phyloP scores from a whole-genome alignment of 2,113 vertebrate genomes.

The Mesembrinibis cayennensis region DNA sequence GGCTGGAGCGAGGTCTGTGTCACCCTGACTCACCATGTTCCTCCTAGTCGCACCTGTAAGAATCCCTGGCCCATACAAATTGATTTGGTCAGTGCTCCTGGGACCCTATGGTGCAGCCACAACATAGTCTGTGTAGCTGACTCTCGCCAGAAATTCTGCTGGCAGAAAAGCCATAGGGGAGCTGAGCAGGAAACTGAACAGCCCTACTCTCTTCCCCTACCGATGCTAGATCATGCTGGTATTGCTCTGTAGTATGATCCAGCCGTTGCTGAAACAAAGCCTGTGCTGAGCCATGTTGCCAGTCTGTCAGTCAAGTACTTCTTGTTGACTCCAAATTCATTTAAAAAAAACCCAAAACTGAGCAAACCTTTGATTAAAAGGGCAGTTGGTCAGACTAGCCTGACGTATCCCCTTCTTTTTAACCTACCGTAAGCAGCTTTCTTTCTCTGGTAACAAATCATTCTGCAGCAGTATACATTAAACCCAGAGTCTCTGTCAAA shows the following conservation, averaged over 20 bases:
- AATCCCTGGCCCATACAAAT: neutral
- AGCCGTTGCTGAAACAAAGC: neutral
- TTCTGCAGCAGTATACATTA: neutral
- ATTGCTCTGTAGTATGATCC: neutral
- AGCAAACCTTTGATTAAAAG: slow-evolving; percentile 5
- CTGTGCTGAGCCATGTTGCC: neutral
- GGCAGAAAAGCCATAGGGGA: neutral
- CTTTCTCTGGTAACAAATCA: neutral
- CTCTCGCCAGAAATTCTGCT: neutral
- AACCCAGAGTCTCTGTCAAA: neutral
- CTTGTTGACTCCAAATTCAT: neutral
- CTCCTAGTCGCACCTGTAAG: neutral
- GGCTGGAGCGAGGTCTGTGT: neutral
- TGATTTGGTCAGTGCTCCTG: neutral
- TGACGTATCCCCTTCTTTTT: neutral
- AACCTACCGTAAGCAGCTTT: neutral
- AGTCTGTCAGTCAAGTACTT: neutral
- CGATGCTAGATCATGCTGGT: accelerated
- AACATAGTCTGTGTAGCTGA: neutral
- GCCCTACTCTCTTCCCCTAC: neutral
- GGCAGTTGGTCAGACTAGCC: neutral
- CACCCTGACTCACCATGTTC: neutral
- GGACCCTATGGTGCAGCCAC: neutral
- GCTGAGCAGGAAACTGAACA: neutral
- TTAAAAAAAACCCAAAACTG: neutral